Evolutionary conservation across 2,113 vertebrate species (phyloP).

Genomic region (Atrichornis clamosus): DNA sequence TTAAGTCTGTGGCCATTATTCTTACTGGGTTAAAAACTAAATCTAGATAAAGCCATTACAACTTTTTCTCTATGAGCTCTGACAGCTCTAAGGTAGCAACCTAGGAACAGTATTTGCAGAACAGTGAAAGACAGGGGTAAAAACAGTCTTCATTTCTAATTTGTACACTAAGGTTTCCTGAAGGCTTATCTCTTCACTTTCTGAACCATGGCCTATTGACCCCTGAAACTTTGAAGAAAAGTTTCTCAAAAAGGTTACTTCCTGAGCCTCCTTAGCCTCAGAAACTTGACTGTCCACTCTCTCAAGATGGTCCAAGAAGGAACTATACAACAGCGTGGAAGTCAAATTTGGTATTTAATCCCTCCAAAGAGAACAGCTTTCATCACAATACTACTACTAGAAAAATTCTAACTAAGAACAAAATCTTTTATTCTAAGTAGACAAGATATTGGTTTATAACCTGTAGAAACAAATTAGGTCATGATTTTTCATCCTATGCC

Average conservation of each 20-base stretch:
- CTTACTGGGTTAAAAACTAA: background rate
- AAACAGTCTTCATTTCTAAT: background rate
- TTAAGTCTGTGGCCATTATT: background rate
- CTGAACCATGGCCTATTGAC: background rate
- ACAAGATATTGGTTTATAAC: background rate
- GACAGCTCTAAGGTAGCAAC: background rate
- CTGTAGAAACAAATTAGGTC: background rate
- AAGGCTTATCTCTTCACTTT: background rate
- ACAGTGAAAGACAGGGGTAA: background rate
- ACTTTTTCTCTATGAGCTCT: background rate
- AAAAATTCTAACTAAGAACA: background rate
- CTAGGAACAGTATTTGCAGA: background rate
- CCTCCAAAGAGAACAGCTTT: background rate
- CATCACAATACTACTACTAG: background rate
- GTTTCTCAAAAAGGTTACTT: background rate
- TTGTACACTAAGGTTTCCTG: background rate
- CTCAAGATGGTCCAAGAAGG: background rate
- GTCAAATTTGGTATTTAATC: background rate
- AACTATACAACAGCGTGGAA: background rate
- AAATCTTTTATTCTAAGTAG: background rate
- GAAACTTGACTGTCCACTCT: background rate
- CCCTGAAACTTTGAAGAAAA: background rate
- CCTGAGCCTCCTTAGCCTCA: background rate
- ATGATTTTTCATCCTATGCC: background rate
- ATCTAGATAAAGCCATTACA: background rate